phyloP scores from a whole-genome alignment of 2,113 vertebrate species.

The Poicephalus meyeri region DNA sequence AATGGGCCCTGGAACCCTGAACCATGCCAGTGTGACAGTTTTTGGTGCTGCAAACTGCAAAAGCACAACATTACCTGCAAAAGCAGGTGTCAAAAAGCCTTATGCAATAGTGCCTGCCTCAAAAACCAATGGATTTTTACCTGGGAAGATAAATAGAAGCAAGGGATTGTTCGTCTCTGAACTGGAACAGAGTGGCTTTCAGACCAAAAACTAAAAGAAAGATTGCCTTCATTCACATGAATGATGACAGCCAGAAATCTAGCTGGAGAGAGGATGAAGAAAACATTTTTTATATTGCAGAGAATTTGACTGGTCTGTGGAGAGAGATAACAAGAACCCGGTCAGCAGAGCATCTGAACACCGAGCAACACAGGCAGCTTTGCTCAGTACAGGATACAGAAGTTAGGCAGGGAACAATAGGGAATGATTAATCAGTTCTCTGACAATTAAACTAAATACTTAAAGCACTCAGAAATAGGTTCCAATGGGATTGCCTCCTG shows the following conservation, averaged over 20 bases:
- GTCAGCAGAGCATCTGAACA: not conserved
- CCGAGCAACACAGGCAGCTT: rapidly evolving
- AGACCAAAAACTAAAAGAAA: not conserved
- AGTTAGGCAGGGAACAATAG: not conserved
- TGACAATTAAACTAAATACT: not conserved
- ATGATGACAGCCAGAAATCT: not conserved
- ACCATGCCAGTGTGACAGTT: rapidly evolving
- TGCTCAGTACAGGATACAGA: not conserved
- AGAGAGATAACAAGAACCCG: not conserved
- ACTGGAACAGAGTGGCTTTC: not conserved
- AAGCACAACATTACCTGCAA: not conserved
- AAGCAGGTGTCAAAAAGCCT: not conserved
- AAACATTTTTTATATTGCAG: not conserved
- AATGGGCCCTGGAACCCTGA: not conserved
- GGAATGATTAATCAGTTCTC: not conserved
- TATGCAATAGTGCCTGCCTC: rapidly evolving
- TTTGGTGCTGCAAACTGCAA: rapidly evolving
- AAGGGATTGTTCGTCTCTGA: not conserved
- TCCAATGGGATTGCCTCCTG: not conserved
- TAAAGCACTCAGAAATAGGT: not conserved
- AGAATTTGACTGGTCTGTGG: not conserved
- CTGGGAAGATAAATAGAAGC: not conserved
- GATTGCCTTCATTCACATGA: conserved; percentile 17
- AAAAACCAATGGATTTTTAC: not conserved
- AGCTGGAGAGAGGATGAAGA: not conserved